A percentile compares a stretch with the other conserved stretches of the same genome.
phyloP scores from a whole-genome alignment of 2,113 vertebrate species.

The Colaptes auratus region DNA sequence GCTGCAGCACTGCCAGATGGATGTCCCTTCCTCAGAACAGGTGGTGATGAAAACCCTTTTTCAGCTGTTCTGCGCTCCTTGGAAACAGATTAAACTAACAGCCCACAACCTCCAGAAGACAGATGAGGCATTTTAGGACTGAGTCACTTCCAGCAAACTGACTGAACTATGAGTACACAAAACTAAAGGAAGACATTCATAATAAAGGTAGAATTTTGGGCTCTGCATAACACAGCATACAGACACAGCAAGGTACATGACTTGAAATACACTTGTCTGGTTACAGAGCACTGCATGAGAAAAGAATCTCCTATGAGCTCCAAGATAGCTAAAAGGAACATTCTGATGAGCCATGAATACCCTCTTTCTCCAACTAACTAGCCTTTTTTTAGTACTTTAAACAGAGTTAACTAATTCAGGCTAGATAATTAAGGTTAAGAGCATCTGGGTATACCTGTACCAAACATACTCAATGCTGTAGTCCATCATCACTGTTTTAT shows the following conservation, averaged over 20 bases:
- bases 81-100: constrained; percentile 32
- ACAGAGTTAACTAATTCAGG: neutral
- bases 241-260: neutral
- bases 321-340: neutral
- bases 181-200: constrained; percentile 5
- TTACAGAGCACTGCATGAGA: neutral
- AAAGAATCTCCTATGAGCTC: constrained; percentile 1
- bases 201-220: neutral
- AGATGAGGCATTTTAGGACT: neutral
- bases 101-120: neutral
- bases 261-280: neutral
- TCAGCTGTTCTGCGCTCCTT: neutral
- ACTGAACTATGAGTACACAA: neutral
- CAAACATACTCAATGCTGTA: neutral
- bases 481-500: neutral
- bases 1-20: neutral
- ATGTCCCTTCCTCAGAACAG: neutral
- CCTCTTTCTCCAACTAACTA: neutral
- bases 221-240: accelerated
- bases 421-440: neutral
- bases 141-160: constrained; percentile 1
- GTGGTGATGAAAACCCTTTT: constrained; percentile 17
- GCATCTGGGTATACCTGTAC: neutral
- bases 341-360: constrained; percentile 26
- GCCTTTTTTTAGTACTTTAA: constrained; percentile 32